phyloP scores from a whole-genome alignment of 2,113 vertebrate genomes.

The Caranx melampygus region DNA sequence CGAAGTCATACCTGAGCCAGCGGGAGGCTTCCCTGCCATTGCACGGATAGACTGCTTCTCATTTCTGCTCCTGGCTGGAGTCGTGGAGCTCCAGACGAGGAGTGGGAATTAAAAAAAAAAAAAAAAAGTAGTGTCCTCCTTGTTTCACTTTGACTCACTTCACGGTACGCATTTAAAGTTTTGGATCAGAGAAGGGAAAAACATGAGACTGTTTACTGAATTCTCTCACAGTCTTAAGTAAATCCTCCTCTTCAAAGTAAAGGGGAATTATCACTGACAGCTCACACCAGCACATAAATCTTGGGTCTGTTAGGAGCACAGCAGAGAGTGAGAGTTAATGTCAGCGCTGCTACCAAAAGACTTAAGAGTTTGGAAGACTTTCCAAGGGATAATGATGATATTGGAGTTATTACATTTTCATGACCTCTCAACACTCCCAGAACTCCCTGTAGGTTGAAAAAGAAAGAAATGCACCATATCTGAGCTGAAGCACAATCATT shows the following conservation, averaged over 20 bases:
- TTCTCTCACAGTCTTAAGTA: slow-evolving; percentile 66
- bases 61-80: slow-evolving; percentile 27
- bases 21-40: slow-evolving; percentile 6
- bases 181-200: slow-evolving; percentile 26
- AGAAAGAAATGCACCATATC: neutral
- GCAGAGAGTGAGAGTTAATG: slow-evolving; percentile 37
- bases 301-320: slow-evolving; percentile 28
- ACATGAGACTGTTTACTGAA: slow-evolving; percentile 54
- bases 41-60: slow-evolving; percentile 9
- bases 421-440: slow-evolving; percentile 26
- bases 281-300: slow-evolving; percentile 42
- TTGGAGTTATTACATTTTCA: slow-evolving; percentile 48
- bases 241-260: slow-evolving; percentile 69
- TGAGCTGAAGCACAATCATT: slow-evolving; percentile 6
- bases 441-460: slow-evolving; percentile 15
- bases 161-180: slow-evolving; percentile 43
- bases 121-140: slow-evolving; percentile 6
- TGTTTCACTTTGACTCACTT: slow-evolving; percentile 24
- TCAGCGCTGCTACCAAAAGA: slow-evolving; percentile 32
- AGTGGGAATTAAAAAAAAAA: neutral
- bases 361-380: slow-evolving; percentile 36
- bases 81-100: slow-evolving; percentile 13
- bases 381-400: slow-evolving; percentile 41
- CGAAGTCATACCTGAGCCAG: slow-evolving; percentile 39
- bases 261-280: slow-evolving; percentile 59